A percentile compares a stretch with the other conserved stretches of the same genome.
Evolutionary conservation across 2,888 invertebrate species (phyloP).

Genomic region (Cosmia pyralina): DNA sequence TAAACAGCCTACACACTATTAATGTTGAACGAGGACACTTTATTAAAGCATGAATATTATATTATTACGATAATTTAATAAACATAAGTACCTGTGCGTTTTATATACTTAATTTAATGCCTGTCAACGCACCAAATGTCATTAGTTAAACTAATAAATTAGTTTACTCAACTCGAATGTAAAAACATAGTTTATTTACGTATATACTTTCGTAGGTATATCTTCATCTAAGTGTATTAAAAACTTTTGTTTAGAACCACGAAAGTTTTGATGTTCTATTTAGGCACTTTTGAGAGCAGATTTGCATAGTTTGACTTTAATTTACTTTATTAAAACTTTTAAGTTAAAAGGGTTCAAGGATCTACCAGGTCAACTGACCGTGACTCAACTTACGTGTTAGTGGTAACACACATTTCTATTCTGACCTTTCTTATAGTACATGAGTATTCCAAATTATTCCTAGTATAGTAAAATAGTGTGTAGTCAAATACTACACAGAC

Average conservation of each 20-base stretch:
- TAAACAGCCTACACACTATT: background rate
- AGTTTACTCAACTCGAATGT: constrained; percentile 24
- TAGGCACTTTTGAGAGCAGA: constrained; percentile 26
- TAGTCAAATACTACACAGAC: no score
- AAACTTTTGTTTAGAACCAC: constrained; percentile 33
- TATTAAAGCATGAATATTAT: background rate
- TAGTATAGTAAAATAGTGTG: no score
- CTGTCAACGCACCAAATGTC: constrained; percentile 17
- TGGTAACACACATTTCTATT: no score
- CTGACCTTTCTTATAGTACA: background rate
- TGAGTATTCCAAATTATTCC: background rate
- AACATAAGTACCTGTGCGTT: background rate
- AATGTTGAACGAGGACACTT: background rate
- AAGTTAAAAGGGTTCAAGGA: constrained; percentile 29
- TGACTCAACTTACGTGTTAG: background rate
- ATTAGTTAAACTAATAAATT: constrained; percentile 42
- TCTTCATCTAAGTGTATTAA: constrained; percentile 28
- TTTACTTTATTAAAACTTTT: constrained; percentile 18
- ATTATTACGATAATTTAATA: background rate
- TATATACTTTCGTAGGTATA: background rate
- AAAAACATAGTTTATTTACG: constrained; percentile 16
- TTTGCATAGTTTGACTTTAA: constrained; percentile 32
- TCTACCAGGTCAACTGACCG: background rate
- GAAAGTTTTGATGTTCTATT: constrained; percentile 42
- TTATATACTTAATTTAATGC: constrained; percentile 12